phyloP scores from a whole-genome alignment of 2,888 invertebrate species.

The Stomorhina lunata region DNA sequence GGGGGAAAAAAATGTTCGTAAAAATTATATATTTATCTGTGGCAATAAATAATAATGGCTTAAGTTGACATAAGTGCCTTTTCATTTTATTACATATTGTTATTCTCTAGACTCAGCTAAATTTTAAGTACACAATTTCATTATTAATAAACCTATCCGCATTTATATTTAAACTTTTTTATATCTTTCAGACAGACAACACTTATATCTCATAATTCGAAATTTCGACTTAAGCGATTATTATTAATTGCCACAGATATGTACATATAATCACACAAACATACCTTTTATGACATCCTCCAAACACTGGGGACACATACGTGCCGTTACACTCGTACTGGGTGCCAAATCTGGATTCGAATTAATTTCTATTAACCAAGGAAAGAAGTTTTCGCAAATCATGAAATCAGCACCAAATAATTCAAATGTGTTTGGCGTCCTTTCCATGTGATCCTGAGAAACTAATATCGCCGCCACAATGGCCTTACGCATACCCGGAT shows the following conservation, averaged over 20 bases:
- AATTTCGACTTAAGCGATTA: too few species aligned
- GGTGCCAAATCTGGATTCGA: constrained; percentile 95
- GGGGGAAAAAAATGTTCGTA: neutral
- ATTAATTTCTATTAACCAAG: constrained; percentile 97
- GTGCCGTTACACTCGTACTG: constrained; percentile 93
- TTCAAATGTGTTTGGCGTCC: constrained; percentile 91
- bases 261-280: too few species aligned
- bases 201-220: too few species aligned
- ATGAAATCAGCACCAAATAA: constrained; percentile 97
- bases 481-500: constrained; percentile 91
- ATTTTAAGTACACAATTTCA: too few species aligned
- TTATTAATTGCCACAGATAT: too few species aligned
- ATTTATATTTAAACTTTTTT: too few species aligned
- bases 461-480: constrained; percentile 90
- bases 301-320: constrained; percentile 91
- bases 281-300: constrained; percentile 95
- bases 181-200: too few species aligned
- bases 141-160: too few species aligned
- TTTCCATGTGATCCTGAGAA: constrained; percentile 91
- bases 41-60: too few species aligned
- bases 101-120: too few species aligned
- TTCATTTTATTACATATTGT: too few species aligned
- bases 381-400: constrained; percentile 91
- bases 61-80: too few species aligned
- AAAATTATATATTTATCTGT: neutral